phyloP scores from a whole-genome alignment of 2,888 invertebrate genomes.

The Aphidius colemani region DNA sequence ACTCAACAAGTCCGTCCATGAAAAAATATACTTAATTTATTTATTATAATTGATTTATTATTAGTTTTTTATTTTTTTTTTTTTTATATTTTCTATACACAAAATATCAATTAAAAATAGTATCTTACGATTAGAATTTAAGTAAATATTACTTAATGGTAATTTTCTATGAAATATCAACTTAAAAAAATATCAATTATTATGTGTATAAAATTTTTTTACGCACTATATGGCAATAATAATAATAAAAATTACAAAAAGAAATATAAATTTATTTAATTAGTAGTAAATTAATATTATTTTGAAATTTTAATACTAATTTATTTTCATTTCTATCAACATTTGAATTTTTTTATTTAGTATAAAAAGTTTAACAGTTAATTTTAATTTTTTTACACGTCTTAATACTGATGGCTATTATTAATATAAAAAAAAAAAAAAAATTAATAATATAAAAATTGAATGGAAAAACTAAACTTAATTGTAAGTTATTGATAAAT shows the following conservation, averaged over 20 bases:
- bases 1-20: no score
- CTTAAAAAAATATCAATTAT: no score
- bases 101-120: no score
- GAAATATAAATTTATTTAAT: conserved; percentile 15
- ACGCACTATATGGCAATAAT: conserved; percentile 21
- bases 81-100: no score
- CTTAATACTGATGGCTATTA: conserved; percentile 16
- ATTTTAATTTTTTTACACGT: conserved; percentile 23
- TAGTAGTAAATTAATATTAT: conserved; percentile 7
- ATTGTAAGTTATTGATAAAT: not conserved
- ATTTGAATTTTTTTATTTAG: not conserved
- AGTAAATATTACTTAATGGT: no score
- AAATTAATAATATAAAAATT: not conserved
- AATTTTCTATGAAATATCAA: no score
- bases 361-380: conserved; percentile 13
- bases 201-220: not conserved
- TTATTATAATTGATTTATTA: no score
- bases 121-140: no score
- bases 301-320: conserved; percentile 22
- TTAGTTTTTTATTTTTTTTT: no score
- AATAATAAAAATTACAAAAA: conserved; percentile 35
- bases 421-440: conserved; percentile 9
- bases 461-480: conserved; percentile 13
- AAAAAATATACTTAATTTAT: no score
- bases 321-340: not conserved